phyloP scores from a whole-genome alignment of 2,888 invertebrate species.

The Parnassius apollo region DNA sequence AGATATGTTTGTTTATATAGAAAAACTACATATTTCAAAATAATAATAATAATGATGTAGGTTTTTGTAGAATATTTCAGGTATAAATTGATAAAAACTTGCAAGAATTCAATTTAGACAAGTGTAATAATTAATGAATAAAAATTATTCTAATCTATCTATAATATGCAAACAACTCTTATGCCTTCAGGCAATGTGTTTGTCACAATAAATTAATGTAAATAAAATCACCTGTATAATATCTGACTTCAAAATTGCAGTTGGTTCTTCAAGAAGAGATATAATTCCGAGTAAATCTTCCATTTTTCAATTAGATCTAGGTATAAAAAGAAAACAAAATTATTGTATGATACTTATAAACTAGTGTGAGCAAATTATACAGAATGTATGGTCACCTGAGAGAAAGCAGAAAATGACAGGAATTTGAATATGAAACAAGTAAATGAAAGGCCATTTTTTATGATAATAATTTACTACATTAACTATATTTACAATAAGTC shows the following conservation, averaged over 20 bases:
- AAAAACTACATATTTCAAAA: too few species aligned
- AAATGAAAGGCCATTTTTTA: slow-evolving; percentile 40
- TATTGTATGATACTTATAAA: neutral
- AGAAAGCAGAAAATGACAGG: slow-evolving; percentile 34
- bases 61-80: too few species aligned
- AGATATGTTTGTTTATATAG: too few species aligned
- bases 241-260: slow-evolving; percentile 40
- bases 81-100: too few species aligned
- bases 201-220: too few species aligned
- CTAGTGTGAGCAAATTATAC: slow-evolving; percentile 29
- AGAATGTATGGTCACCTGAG: slow-evolving; percentile 42
- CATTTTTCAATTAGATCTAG: slow-evolving; percentile 19
- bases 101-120: too few species aligned
- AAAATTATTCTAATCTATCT: too few species aligned
- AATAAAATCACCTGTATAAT: slow-evolving; percentile 51
- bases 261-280: slow-evolving; percentile 40
- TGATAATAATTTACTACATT: slow-evolving; percentile 66
- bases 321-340: slow-evolving; percentile 12
- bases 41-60: too few species aligned
- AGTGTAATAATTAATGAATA: too few species aligned
- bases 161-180: too few species aligned
- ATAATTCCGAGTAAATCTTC: slow-evolving; percentile 23
- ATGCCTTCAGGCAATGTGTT: too few species aligned
- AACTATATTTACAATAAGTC: slow-evolving; percentile 62
- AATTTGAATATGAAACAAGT: slow-evolving; percentile 26